A percentile compares a stretch with the other conserved stretches of the same genome.
phyloP scores from a whole-genome alignment of 2,797 vertebrate genomes.

The Perdix hodgsoniae region DNA sequence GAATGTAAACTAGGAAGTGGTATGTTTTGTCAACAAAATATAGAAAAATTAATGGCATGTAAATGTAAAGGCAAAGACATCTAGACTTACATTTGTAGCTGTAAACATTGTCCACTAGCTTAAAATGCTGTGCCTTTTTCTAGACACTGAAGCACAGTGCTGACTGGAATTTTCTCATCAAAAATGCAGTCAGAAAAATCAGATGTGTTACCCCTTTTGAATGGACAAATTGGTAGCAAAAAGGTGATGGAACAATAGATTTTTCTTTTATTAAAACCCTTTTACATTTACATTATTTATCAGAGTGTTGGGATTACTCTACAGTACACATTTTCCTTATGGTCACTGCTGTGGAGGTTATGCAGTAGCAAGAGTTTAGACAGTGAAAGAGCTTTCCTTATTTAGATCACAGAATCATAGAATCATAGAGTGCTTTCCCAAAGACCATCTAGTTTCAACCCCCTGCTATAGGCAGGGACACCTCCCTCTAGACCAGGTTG shows the following conservation, averaged over 20 bases:
- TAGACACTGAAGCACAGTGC: not conserved
- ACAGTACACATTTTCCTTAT: not conserved
- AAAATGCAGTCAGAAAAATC: not conserved
- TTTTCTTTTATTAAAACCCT: not conserved
- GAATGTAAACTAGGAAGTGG: not conserved
- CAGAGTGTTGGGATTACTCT: not conserved
- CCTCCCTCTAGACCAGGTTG: no score
- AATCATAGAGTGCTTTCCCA: no score
- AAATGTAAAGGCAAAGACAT: not conserved
- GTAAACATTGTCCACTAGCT: not conserved
- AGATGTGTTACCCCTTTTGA: not conserved
- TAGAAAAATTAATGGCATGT: not conserved
- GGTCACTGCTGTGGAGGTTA: not conserved
- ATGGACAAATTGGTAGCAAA: not conserved
- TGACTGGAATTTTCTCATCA: not conserved
- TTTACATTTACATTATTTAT: not conserved
- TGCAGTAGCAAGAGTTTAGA: not conserved
- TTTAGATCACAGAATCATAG: not conserved
- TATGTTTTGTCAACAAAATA: not conserved
- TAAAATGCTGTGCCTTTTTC: not conserved
- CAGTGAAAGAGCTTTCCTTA: not conserved
- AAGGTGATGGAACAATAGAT: not conserved
- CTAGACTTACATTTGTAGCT: not conserved
- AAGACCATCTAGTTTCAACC: no score
- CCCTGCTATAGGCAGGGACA: no score